Percentiles rank a stretch among this genome's conserved stretches.
Evolutionary conservation across 2,113 vertebrate genomes (phyloP).

Genomic region (Falco punctatus): DNA sequence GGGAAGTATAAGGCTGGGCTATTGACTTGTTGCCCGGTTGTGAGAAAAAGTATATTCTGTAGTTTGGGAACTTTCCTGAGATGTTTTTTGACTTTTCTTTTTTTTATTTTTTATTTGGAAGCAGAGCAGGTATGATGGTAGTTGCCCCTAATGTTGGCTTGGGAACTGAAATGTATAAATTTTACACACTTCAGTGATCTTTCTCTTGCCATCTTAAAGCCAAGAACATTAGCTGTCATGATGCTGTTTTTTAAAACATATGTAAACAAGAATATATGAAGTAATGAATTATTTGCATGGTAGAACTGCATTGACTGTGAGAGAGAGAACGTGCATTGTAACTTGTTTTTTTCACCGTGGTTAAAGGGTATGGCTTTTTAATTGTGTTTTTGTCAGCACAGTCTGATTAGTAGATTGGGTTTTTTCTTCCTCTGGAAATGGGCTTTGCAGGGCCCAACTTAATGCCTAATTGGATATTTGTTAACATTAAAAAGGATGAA

Average conservation of each 20-base stretch:
- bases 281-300: neutral
- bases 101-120: neutral
- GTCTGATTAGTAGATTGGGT: neutral
- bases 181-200: neutral
- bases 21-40: neutral
- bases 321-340: neutral
- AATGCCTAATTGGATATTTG: neutral
- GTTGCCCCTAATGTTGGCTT: neutral
- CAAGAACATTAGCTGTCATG: neutral
- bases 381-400: neutral
- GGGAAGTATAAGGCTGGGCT: neutral
- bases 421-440: neutral
- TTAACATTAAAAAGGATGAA: neutral
- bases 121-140: neutral
- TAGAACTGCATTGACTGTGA: neutral
- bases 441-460: neutral
- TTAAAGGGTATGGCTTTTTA: neutral
- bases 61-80: neutral
- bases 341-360: neutral
- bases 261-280: neutral
- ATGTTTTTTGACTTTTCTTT: neutral
- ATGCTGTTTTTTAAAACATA: neutral
- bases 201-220: neutral
- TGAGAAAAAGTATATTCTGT: neutral
- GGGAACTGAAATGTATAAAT: neutral